Percentiles rank a stretch among this genome's conserved stretches.
Conservation (phyloP, 1,140 invertebrate species). For the Drosophila parabipectinata region DNA sequence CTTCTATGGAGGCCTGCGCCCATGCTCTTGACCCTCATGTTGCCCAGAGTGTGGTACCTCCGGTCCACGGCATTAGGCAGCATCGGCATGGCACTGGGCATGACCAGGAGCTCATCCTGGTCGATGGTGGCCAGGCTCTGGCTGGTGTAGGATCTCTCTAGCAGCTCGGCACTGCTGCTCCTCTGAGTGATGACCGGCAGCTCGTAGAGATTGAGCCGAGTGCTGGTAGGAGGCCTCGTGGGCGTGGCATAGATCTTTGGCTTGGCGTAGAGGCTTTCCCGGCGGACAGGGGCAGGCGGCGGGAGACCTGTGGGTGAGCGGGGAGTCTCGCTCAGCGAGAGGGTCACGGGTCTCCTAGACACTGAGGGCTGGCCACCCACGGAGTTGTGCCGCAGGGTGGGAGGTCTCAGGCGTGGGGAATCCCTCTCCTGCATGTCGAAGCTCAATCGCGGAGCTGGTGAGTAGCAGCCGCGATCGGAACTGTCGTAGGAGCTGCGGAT, state of each 20-base stretch:
- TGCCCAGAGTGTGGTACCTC: conserved; percentile 80
- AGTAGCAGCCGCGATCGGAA: conserved; percentile 73
- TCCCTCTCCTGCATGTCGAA: conserved; percentile 77
- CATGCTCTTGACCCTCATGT: conserved; percentile 81
- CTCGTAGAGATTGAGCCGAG: conserved; percentile 65
- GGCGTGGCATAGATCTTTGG: conserved; percentile 80
- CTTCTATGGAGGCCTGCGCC: conserved; percentile 70
- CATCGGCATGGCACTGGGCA: conserved; percentile 80
- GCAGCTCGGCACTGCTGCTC: conserved; percentile 74
- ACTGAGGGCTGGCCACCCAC: conserved; percentile 39
- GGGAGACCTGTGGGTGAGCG: conserved; percentile 66
- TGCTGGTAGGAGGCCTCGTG: conserved; percentile 60
- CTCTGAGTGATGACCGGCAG: conserved; percentile 69
- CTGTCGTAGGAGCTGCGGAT: conserved; percentile 73
- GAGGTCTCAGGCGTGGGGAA: conserved; percentile 22
- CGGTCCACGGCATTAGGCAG: conserved; percentile 70
- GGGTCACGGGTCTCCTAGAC: conserved; percentile 61
- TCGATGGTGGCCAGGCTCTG: conserved; percentile 78
- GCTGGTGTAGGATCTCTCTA: conserved; percentile 75
- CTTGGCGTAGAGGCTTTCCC: conserved; percentile 77
- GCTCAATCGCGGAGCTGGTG: conserved; percentile 52
- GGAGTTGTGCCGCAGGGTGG: conserved; percentile 65
- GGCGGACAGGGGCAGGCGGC: conserved; percentile 71
- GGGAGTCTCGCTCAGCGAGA: conserved; percentile 68
- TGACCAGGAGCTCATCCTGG: conserved; percentile 74